These are phyloP conservation scores for Sander lucioperca DNA, from an alignment of 2,113 vertebrate genomes.

Conservation along the genomic window DNA sequence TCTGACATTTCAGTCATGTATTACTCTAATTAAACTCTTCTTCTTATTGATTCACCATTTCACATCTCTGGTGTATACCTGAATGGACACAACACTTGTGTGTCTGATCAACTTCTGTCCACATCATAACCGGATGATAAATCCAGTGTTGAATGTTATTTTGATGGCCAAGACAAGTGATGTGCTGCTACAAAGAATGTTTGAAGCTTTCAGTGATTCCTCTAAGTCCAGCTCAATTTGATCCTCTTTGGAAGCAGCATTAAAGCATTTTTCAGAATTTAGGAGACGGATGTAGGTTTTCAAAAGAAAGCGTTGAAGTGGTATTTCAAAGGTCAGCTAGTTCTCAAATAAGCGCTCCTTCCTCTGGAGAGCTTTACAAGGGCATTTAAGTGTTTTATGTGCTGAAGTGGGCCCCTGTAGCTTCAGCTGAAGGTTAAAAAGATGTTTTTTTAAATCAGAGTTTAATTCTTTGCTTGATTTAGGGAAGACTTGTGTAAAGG, in stretches of 20 bases:
- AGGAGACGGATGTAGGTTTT: constrained; percentile 44
- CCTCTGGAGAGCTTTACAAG: constrained; percentile 47
- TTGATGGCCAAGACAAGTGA: constrained; percentile 42
- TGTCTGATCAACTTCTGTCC: neutral
- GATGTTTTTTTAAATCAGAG: constrained; percentile 17
- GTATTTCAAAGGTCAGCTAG: constrained; percentile 70
- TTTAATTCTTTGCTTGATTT: constrained; percentile 37
- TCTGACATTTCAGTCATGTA: neutral
- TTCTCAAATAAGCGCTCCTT: constrained; percentile 47
- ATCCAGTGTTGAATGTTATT: constrained; percentile 23
- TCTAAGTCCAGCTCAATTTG: constrained; percentile 53
- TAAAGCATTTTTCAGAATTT: constrained; percentile 57
- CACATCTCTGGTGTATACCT: neutral
- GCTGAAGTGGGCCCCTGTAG: constrained; percentile 32
- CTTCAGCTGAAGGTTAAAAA: constrained; percentile 42
- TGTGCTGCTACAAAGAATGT: constrained; percentile 25
- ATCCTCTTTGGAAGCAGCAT: constrained; percentile 68
- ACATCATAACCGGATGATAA: constrained; percentile 7
- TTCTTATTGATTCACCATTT: neutral
- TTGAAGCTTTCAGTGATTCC: constrained; percentile 52
- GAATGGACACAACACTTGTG: neutral
- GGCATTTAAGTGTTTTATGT: constrained; percentile 50
- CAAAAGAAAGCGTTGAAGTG: constrained; percentile 49
- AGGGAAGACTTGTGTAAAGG: constrained; percentile 18
- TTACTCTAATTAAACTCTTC: neutral